Percentiles rank a stretch among this genome's conserved stretches.
phyloP scores from a whole-genome alignment of 2,797 vertebrate species.

The Rhincodon typus region DNA sequence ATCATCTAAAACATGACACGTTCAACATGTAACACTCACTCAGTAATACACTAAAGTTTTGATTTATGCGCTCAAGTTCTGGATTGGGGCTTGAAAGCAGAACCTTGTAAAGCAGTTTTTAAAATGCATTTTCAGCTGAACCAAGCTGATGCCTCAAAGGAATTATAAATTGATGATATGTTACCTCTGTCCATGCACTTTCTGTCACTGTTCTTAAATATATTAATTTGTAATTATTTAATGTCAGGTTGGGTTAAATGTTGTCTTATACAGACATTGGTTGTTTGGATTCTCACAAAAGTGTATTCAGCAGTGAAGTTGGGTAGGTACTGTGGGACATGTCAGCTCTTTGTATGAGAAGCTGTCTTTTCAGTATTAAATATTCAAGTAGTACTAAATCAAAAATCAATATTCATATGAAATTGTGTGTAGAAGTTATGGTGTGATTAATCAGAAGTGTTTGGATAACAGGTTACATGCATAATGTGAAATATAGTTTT shows the following conservation, averaged over 20 bases:
- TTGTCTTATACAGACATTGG: background rate
- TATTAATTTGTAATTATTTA: background rate
- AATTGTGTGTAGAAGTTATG: background rate
- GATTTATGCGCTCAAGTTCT: background rate
- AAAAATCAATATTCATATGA: background rate
- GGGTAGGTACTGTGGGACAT: background rate
- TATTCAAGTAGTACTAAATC: background rate
- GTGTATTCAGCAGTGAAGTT: background rate
- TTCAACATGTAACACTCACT: background rate
- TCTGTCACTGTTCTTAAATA: background rate
- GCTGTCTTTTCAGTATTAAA: background rate
- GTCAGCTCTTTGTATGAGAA: background rate
- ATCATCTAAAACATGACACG: background rate
- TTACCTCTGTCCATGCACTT: background rate
- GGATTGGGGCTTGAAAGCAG: background rate
- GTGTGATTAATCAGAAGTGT: background rate
- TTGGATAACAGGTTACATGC: background rate
- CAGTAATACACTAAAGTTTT: background rate
- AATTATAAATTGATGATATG: background rate
- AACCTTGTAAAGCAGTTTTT: too few relatives aligned
- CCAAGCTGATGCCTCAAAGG: background rate
- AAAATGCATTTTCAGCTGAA: background rate
- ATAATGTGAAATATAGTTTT: background rate
- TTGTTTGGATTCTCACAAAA: background rate
- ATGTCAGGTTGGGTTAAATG: background rate